Evolutionary conservation across 2,797 vertebrate genomes (phyloP), one percentile per base, ranked within the genome.

Genomic region (Paratrypauchen microcephalus): DNA sequence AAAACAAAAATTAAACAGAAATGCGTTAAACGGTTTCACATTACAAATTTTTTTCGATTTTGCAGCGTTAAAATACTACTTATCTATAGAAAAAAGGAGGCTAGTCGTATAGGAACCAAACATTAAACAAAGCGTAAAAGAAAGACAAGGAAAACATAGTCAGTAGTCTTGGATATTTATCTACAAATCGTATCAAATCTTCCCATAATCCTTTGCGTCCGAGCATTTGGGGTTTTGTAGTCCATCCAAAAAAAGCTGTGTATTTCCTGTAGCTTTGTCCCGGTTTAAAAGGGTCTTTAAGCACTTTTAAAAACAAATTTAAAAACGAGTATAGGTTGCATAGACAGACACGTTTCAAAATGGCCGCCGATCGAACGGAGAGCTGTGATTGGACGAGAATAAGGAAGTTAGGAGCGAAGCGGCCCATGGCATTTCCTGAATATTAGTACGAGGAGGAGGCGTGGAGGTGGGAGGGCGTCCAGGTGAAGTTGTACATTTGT

Each of bases 131-230:
- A 15, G 13, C 18, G 0, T 15, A 63, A 71, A 68, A 66, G 68
- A 72, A 36, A 45, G 50, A 12, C 54, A 68, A 52, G 26, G 56
- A 66, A 28, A 66, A 68, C 75, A 74, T 47, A 74, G 95, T 98
- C 96, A 98, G 96, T 98, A 98, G 96, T 97, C 95, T 97, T 93
- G 95, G 91, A 83, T 90, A 82, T 36, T 36, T 93, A 98, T 97
- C 95, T 97, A 98, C 96, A 98, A 98, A 98, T 96, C 90, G 88
- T 92, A 92, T 92, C 90, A 82, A 24, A 89, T 89, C 88, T 79
- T 75, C 78, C 90, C 74, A 24, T 67, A 58, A 54, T 68, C 77
- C 71, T 69, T 23, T 56, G 65, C 80, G 15, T 80, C 88, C 84
- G 74, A 79, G 74, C 71, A 24, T 78, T 83, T 87, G 78, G 86